Percentiles rank a stretch among this genome's conserved stretches.
phyloP scores from a whole-genome alignment of 2,113 vertebrate species.

The Fulmarus glacialis region DNA sequence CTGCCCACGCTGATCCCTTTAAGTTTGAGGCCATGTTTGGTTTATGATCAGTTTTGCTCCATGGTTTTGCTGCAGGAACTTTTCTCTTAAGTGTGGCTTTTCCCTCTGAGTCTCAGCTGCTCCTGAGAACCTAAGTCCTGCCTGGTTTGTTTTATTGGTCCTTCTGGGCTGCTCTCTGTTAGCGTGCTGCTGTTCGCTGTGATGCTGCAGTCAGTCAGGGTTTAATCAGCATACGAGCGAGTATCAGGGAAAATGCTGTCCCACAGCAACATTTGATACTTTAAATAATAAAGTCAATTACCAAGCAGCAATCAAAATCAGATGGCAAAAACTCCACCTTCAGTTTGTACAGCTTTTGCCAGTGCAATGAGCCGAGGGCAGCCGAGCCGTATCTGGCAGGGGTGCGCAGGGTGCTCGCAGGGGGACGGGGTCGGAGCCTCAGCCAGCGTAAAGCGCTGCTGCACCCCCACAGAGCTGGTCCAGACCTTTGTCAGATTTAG shows the following conservation, averaged over 20 bases:
- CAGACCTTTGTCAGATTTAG: neutral
- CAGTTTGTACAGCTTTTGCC: neutral
- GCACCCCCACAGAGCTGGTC: neutral
- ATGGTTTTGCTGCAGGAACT: neutral
- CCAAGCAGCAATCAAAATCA: neutral
- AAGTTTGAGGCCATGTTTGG: neutral
- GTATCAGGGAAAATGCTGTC: neutral
- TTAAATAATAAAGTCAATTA: neutral
- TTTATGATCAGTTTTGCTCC: neutral
- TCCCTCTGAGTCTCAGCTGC: neutral
- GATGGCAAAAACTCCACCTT: neutral
- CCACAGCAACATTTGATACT: neutral
- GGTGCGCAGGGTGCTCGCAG: neutral
- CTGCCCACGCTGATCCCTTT: neutral
- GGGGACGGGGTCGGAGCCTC: neutral
- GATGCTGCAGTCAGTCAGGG: neutral
- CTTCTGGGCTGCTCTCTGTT: neutral
- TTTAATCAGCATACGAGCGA: neutral
- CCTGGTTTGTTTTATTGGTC: neutral
- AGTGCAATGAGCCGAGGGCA: neutral
- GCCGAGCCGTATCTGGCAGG: too few species aligned
- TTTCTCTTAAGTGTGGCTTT: neutral
- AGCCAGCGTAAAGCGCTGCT: rapidly evolving
- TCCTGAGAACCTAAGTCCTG: neutral
- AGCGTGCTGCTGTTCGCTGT: too few species aligned